Conservation (phyloP, 2,113 vertebrate species). For the Phoxinus phoxinus region DNA sequence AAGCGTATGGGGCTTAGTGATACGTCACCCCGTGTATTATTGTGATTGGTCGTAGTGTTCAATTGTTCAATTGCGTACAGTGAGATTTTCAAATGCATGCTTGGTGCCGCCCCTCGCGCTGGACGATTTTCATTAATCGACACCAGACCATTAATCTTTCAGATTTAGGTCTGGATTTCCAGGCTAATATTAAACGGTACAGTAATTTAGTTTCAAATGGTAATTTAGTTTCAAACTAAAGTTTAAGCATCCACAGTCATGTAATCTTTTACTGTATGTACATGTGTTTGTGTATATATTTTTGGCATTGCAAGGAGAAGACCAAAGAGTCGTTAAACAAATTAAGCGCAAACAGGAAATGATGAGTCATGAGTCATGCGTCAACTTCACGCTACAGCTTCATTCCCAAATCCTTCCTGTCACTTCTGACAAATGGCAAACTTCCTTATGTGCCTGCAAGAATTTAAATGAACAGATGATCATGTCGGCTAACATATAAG, state of each 20-base stretch:
- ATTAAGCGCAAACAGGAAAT: slow-evolving; percentile 18
- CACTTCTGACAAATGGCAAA: slow-evolving; percentile 42
- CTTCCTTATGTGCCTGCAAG: slow-evolving; percentile 30
- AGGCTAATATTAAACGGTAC: too few relatives aligned
- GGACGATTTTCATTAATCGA: too few relatives aligned
- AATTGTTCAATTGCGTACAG: too few relatives aligned
- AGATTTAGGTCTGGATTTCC: too few relatives aligned
- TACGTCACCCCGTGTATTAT: too few relatives aligned
- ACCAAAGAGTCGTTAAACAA: background rate
- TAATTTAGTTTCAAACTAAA: background rate
- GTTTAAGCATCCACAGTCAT: background rate
- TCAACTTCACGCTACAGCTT: slow-evolving; percentile 4
- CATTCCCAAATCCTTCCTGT: slow-evolving; percentile 18
- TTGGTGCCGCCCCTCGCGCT: too few relatives aligned
- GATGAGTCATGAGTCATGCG: background rate
- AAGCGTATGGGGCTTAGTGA: too few relatives aligned
- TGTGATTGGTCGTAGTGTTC: too few relatives aligned
- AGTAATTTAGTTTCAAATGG: too few relatives aligned
- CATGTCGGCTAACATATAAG: slow-evolving; percentile 45
- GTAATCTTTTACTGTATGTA: background rate
- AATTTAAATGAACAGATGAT: slow-evolving; percentile 54
- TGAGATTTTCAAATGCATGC: too few relatives aligned
- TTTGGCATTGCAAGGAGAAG: background rate
- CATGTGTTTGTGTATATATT: background rate
- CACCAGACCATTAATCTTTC: too few relatives aligned